Conservation (phyloP, 2,888 invertebrate species). For the Harpagoxenus sublaevis region DNA sequence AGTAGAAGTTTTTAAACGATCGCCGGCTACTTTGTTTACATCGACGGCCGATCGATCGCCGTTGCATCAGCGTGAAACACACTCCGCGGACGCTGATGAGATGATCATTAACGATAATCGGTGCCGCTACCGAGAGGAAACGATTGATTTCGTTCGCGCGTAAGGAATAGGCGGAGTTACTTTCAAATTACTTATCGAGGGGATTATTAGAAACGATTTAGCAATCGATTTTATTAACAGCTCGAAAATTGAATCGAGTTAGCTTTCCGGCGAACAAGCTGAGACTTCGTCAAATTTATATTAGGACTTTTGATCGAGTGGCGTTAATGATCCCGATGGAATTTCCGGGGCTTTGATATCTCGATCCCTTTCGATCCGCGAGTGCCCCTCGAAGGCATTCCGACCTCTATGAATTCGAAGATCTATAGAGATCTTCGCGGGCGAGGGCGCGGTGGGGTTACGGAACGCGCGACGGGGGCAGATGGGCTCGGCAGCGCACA, state of each 20-base stretch:
- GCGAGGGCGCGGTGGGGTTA: constrained; percentile 11
- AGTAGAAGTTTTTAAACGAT: constrained; percentile 21
- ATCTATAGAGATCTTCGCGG: constrained; percentile 59
- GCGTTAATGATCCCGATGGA: background rate
- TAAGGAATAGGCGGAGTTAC: background rate
- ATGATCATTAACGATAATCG: constrained; percentile 46
- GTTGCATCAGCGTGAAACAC: constrained; percentile 29
- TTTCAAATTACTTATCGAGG: background rate
- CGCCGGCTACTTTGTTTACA: constrained; percentile 29
- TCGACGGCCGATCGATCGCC: constrained; percentile 13
- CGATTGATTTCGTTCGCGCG: constrained; percentile 22
- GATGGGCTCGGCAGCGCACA: constrained; percentile 64
- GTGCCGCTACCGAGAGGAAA: constrained; percentile 8
- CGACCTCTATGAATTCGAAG: constrained; percentile 50
- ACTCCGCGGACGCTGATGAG: background rate
- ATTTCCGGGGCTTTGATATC: constrained; percentile 3
- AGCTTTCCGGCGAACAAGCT: background rate
- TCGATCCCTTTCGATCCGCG: constrained; percentile 32
- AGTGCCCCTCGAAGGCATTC: constrained; percentile 49
- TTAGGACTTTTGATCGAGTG: background rate
- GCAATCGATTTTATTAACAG: background rate
- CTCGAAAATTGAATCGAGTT: background rate
- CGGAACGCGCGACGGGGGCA: constrained; percentile 56
- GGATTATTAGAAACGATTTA: background rate
- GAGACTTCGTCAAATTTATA: background rate